Base-by-base conservation (phyloP, 2,113 vertebrate genomes). In the Ochotona princeps region DNA sequence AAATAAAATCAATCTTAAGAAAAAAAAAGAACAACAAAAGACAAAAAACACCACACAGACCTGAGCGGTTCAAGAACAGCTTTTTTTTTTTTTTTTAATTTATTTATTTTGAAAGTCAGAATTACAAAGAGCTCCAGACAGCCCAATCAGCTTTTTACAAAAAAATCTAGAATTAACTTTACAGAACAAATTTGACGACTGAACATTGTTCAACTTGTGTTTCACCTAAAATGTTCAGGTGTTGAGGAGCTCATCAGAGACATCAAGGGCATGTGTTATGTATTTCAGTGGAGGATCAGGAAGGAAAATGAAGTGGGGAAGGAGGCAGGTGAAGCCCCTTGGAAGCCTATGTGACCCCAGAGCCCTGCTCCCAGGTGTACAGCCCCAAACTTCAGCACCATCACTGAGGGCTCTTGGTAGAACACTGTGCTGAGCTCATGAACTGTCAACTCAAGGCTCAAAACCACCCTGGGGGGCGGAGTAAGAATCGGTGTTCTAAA, bases 401-500 rank as follows among this genome's bases (percentile, higher is more conserved):
- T 70, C 90, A 90, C 54, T 18, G 5, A 57, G 32, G 65, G n/a
- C 30, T 63, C 74, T 44, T 89, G 61, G 44, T 14, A n/a, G 44
- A 54, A 26, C 21, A 69, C 51, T 67, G 32, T 88, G 65, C 21
- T 80, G 83, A 88, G 32, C 6, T 80, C 47, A 83, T 21, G 21
- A 28, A 60, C 67, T 67, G 49, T 66, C 47, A 57, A 70, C 20
- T 89, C 57, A 83, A 70, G 63, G 73, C 23, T 80, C 32, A 84
- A 25, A 93, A 74, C 20, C 80, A 65, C 23, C 78, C 49, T 80
- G 75, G 57, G 30, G 70, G 38, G 30, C 26, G 91, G 30, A 96
- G 85, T 70, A 54, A 93, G 79, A 91, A 87, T 83, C 87, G 72
- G 63, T 82, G 82, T 79, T 7, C 65, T 61, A 65, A 83, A 92